A percentile compares a stretch with the other conserved stretches of the same genome.
Evolutionary conservation across 2,888 invertebrate species (phyloP).

Genomic region (Philopedon plagiatum): DNA sequence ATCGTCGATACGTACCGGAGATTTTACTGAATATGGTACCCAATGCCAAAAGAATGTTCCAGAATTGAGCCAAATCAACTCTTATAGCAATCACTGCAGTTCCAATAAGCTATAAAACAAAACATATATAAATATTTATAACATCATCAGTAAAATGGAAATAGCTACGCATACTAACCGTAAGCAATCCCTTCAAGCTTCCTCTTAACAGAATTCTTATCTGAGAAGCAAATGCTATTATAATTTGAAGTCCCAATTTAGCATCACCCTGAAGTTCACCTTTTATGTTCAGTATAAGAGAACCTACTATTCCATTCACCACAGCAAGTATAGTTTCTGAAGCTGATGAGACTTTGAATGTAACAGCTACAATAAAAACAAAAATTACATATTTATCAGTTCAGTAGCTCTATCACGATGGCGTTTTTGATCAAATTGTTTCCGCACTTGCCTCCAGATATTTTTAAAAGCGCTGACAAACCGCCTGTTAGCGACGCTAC

Average conservation of each 20-base stretch:
- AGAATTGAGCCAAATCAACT: conserved; percentile 1
- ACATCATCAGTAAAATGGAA: too few relatives aligned
- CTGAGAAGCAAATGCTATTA: not conserved
- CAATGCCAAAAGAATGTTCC: conserved; percentile 8
- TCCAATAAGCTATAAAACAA: conserved; percentile 21
- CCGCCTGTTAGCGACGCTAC: not conserved
- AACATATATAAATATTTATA: not conserved
- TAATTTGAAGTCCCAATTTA: conserved; percentile 4
- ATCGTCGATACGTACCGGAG: conserved; percentile 5
- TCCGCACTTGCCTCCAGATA: conserved; percentile 14
- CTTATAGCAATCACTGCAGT: not conserved
- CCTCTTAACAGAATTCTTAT: conserved; percentile 15
- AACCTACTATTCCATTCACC: not conserved
- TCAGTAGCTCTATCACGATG: too few relatives aligned
- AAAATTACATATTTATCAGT: not conserved
- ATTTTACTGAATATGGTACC: not conserved
- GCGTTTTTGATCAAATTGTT: not conserved
- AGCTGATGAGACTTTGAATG: conserved; percentile 10
- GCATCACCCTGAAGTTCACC: not conserved
- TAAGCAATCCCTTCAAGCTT: conserved; percentile 19
- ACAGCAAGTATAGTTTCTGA: not conserved
- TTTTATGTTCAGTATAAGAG: not conserved
- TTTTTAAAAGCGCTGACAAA: not conserved
- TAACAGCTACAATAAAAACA: conserved; percentile 4
- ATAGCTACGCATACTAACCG: conserved; percentile 6